A percentile compares a stretch with the other conserved stretches of the same genome.
Evolutionary conservation across 2,113 vertebrate species (phyloP).

Genomic region (Amphilophus citrinellus): DNA sequence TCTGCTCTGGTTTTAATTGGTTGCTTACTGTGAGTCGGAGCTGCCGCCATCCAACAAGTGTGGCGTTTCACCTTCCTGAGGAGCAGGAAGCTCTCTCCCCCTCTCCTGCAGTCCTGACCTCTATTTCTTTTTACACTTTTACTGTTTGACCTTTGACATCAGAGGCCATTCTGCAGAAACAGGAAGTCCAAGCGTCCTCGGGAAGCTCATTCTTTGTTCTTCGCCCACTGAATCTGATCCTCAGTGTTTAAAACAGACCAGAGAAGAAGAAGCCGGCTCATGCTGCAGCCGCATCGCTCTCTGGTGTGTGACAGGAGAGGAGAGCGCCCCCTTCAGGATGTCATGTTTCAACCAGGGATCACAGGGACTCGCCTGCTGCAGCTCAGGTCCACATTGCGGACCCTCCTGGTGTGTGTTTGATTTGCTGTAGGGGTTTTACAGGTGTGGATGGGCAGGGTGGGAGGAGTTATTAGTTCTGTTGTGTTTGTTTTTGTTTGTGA

Average conservation of each 20-base stretch:
- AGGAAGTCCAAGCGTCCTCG: neutral
- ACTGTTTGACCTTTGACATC: neutral
- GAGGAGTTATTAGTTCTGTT: slow-evolving; percentile 11
- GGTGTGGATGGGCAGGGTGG: slow-evolving; percentile 11
- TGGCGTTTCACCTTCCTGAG: neutral
- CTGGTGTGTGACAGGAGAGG: neutral
- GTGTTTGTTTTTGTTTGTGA: slow-evolving; percentile 17
- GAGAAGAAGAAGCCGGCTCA: neutral
- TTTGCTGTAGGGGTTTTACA: slow-evolving; percentile 26
- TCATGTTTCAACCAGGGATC: neutral
- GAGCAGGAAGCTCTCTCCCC: neutral
- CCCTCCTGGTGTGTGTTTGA: slow-evolving; percentile 41
- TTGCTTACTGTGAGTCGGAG: neutral
- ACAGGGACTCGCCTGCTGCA: slow-evolving; percentile 18
- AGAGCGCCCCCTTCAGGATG: slow-evolving; percentile 26
- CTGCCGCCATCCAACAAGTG: neutral
- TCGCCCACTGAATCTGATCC: neutral
- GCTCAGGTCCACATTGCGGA: slow-evolving; percentile 23
- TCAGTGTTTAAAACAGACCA: neutral
- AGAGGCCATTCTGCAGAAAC: neutral
- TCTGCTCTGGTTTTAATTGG: neutral
- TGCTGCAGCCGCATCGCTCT: slow-evolving; percentile 21
- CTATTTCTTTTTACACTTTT: neutral
- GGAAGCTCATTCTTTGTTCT: neutral
- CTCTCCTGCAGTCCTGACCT: neutral